Evolutionary conservation across 92 coral and sea anemone genomes (phyloP), one percentile per base, ranked within the genome.

Genomic region (Scolanthus callimorphus): DNA sequence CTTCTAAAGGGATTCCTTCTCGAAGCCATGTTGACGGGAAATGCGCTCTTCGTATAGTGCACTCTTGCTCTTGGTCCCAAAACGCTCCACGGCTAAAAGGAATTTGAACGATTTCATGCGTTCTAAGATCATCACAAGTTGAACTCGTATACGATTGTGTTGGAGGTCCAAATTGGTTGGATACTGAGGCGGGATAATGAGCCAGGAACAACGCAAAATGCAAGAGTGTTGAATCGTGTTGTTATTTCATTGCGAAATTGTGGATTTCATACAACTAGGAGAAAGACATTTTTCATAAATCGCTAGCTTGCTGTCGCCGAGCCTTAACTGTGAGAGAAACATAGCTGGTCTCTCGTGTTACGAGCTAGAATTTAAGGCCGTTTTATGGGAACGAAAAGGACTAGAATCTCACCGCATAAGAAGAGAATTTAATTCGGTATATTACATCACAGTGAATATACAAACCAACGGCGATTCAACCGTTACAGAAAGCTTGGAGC

Each of bases 91-190:
- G 39, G 31, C 27, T 43, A 51, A 20, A 1, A 37, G 51, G 65
- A 59, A 59, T 59, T 21, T 30, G 29, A 39, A 59, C 31, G 50
- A 59, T 59, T 23, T 59, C 3, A 17, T 27, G 12, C 17, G 65
- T 23, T 46, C 4, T 46, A 10, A 21, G 22, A 9, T 21, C 4
- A 34, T 6, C 41, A 15, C 15, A 34, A 34, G 41, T 6, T 34
- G 6, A 6, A 34, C 6, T 34, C 15, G 8, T 34, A 34, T 15
- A 6, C 41, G 41, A 6, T 15, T 34, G 41, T 15, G 6, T 34
- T 34, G 6, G 52, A 51, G 23, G 59, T 43, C 39, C 27, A 37
- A 22, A 66, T 24, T 52, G 51, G 37, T 51, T 45, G 44, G 24
- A 44, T 27, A 28, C 24, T 21, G 53, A 34, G 25, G 10, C n/a